Conservation (phyloP, 2,888 invertebrate genomes). For the Elaeidobius kamerunicus region DNA sequence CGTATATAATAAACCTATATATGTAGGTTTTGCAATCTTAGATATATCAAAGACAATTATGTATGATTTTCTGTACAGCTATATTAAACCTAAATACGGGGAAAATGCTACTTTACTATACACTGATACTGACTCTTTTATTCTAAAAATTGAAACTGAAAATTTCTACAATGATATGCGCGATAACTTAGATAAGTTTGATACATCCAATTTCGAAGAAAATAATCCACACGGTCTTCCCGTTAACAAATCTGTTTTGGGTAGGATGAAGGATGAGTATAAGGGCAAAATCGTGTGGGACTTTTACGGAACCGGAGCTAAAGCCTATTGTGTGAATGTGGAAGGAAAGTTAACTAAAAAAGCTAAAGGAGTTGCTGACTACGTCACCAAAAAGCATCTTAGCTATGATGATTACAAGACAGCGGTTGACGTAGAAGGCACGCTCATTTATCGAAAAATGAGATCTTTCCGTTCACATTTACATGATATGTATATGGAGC, state of each 20-base stretch:
- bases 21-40: background rate
- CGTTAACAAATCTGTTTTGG: conserved; percentile 11
- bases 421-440: background rate
- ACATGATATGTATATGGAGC: background rate
- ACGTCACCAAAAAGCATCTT: conserved; percentile 4
- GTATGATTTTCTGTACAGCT: conserved; percentile 5
- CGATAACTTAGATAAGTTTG: conserved; percentile 15
- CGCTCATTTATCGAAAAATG: background rate
- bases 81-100: conserved; percentile 4
- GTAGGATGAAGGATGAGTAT: background rate
- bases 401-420: background rate
- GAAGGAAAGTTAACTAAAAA: conserved; percentile 15
- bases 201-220: conserved; percentile 17
- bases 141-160: conserved; percentile 13
- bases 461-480: background rate
- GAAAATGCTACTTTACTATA: conserved; percentile 13
- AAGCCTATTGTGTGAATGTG: conserved; percentile 19
- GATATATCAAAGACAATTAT: too few relatives aligned
- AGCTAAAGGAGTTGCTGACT: conserved; percentile 11
- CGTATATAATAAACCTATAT: background rate
- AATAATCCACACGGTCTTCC: conserved; percentile 16
- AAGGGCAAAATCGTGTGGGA: conserved; percentile 9
- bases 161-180: conserved; percentile 11
- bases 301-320: conserved; percentile 21
- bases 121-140: conserved; percentile 3